Conservation (phyloP, 2,113 vertebrate species). For the Neotragus pygmaeus region DNA sequence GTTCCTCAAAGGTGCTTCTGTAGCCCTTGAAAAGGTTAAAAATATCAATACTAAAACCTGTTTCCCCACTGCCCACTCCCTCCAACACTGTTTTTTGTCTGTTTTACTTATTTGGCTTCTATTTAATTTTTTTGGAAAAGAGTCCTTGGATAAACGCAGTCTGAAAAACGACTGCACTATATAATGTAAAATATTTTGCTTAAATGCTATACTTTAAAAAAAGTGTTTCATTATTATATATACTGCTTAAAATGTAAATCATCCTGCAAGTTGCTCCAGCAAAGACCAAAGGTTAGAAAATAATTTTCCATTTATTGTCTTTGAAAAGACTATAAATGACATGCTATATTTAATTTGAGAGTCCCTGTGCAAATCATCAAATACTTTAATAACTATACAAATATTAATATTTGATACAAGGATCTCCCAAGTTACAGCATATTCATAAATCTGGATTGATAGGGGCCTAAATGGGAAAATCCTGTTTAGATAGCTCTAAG, state of each 20-base stretch:
- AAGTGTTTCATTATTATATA: not conserved
- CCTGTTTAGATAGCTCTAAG: slow-evolving; percentile 79
- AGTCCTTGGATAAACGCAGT: not conserved
- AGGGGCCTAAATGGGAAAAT: slow-evolving; percentile 78
- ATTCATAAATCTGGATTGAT: slow-evolving; percentile 77
- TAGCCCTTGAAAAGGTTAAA: not conserved
- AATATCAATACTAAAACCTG: not conserved
- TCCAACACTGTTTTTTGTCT: not conserved
- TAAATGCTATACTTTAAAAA: not conserved
- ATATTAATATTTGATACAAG: slow-evolving; percentile 83
- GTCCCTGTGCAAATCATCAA: slow-evolving; percentile 77
- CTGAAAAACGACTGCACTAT: not conserved
- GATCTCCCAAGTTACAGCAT: slow-evolving; percentile 73
- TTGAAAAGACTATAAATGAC: slow-evolving; percentile 76
- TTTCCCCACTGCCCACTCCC: not conserved
- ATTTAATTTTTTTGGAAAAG: not conserved
- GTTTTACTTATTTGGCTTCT: not conserved
- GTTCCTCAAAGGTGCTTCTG: not conserved
- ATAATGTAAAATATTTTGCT: not conserved
- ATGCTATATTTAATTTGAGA: slow-evolving; percentile 80
- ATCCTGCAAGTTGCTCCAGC: slow-evolving; percentile 64
- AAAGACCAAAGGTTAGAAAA: slow-evolving; percentile 70
- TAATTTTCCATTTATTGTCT: slow-evolving; percentile 69
- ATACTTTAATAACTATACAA: slow-evolving; percentile 82
- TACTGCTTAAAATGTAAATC: slow-evolving; percentile 23